phyloP scores from a whole-genome alignment of 1,140 invertebrate genomes.

The Phymorhynchus buccinoides region DNA sequence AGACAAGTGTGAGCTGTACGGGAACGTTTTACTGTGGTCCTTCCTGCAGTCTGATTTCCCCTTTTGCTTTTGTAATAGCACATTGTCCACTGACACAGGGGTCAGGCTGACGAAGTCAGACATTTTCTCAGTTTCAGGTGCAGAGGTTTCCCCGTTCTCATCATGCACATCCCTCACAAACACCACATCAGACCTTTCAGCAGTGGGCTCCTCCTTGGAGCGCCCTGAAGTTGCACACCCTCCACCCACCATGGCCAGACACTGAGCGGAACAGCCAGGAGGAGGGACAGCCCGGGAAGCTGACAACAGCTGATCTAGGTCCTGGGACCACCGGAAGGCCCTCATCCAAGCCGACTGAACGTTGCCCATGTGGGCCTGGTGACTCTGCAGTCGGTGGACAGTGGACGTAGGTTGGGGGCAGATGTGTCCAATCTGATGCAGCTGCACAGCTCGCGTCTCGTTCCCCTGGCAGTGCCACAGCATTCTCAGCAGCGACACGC shows the following conservation, averaged over 20 bases:
- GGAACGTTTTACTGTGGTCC: too few species aligned
- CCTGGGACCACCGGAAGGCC: constrained; percentile 4
- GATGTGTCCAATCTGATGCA: constrained; percentile 15
- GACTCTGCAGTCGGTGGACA: background rate
- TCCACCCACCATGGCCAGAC: background rate
- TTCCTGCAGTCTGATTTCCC: too few species aligned
- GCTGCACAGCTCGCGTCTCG: background rate
- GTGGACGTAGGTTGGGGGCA: background rate
- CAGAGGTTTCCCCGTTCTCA: background rate
- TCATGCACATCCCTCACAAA: background rate
- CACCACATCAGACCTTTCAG: background rate
- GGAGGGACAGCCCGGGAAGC: background rate
- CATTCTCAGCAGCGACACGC: background rate
- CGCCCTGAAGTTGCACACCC: background rate
- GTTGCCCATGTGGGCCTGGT: background rate
- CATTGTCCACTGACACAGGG: background rate
- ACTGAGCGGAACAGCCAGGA: background rate
- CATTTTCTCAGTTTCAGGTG: background rate
- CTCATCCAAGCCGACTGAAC: constrained; percentile 13
- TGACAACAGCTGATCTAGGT: background rate
- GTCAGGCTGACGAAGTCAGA: background rate
- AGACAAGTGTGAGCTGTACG: too few species aligned
- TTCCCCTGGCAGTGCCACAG: background rate
- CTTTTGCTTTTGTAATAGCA: background rate
- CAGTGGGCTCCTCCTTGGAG: background rate